These are phyloP conservation scores for Gorsachius magnificus DNA, from an alignment of 2,797 vertebrate species.

Conservation along the genomic window DNA sequence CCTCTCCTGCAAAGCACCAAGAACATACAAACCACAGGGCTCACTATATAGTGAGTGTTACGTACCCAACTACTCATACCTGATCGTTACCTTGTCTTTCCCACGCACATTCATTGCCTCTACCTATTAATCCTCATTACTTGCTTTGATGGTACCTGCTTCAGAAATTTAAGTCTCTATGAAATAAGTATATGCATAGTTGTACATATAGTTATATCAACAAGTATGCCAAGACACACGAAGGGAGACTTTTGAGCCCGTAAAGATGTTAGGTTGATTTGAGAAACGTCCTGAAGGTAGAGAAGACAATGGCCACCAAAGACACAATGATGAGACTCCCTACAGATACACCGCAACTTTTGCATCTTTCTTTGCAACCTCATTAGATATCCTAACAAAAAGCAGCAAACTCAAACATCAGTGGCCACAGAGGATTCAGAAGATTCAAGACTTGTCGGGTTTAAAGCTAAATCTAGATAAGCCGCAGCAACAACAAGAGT, in stretches of 20 bases:
- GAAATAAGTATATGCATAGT: background rate
- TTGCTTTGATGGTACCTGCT: background rate
- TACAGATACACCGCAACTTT: background rate
- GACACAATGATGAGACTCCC: background rate
- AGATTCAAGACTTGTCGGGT: background rate
- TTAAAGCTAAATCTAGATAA: background rate
- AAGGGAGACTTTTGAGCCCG: background rate
- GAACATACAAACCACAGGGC: background rate
- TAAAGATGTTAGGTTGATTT: background rate
- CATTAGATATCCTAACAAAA: background rate
- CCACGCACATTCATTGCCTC: background rate
- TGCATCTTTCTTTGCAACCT: background rate
- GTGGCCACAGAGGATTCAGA: background rate
- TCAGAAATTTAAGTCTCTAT: background rate
- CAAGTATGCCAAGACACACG: fast-evolving
- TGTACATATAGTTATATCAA: background rate
- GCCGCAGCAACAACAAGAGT: background rate
- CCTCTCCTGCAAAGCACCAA: background rate
- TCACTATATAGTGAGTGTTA: fast-evolving
- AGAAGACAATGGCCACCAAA: background rate
- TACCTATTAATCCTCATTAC: background rate
- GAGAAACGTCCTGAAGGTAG: background rate
- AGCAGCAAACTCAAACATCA: background rate
- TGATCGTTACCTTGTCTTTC: background rate
- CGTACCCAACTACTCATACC: background rate